phyloP scores from a whole-genome alignment of 2,888 invertebrate species.

The Glomeris marginata region DNA sequence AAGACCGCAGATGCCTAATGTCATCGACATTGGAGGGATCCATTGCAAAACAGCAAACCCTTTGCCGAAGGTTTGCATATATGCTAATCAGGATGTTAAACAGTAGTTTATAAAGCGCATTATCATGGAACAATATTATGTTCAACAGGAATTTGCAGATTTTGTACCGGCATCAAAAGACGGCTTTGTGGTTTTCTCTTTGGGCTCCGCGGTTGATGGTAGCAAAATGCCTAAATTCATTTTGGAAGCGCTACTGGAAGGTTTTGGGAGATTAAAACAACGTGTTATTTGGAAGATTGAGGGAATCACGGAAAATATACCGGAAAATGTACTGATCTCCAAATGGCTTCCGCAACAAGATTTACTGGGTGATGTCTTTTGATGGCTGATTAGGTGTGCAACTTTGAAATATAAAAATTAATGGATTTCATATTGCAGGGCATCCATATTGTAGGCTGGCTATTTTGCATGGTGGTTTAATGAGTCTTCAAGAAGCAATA shows the following conservation, averaged over 20 bases:
- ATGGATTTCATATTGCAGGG: neutral
- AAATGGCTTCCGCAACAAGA: slow-evolving; percentile 12
- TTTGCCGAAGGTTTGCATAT: slow-evolving; percentile 2
- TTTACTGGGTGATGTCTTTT: slow-evolving; percentile 2
- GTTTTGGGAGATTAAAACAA: slow-evolving; percentile 5
- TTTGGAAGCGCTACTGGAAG: neutral
- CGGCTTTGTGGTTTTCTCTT: slow-evolving; percentile 9
- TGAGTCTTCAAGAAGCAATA: slow-evolving; percentile 3
- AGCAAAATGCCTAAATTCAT: slow-evolving; percentile 1
- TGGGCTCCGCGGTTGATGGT: slow-evolving; percentile 5
- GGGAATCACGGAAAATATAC: neutral
- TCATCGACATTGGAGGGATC: neutral
- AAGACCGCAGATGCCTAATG: neutral
- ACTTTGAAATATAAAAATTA: too few species aligned
- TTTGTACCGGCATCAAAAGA: slow-evolving; percentile 3
- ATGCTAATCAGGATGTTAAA: too few species aligned
- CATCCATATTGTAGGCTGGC: slow-evolving; percentile 5
- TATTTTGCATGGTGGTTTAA: slow-evolving; percentile 7
- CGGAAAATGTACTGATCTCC: slow-evolving; percentile 2
- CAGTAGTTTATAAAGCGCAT: too few species aligned
- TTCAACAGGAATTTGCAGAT: slow-evolving; percentile 2
- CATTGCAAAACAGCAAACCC: neutral
- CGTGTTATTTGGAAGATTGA: slow-evolving; percentile 10
- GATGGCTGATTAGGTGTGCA: too few species aligned
- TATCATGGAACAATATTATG: too few species aligned